Percentiles rank a stretch among this genome's conserved stretches.
phyloP scores from a whole-genome alignment of 1,140 invertebrate genomes.

The Episyrphus balteatus region DNA sequence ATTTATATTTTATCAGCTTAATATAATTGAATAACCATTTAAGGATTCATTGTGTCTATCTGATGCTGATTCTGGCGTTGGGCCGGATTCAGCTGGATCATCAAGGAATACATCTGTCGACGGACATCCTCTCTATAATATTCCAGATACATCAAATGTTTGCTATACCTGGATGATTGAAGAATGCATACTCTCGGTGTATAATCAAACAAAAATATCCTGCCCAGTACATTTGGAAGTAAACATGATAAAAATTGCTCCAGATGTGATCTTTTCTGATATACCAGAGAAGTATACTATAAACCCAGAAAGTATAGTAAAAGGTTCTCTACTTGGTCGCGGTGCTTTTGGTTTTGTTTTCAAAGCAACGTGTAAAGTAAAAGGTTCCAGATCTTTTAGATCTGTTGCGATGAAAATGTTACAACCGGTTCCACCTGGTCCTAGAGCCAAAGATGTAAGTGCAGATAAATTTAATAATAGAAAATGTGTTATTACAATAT shows the following conservation, averaged over 20 bases:
- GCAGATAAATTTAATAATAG: neutral
- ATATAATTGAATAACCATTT: slow-evolving; percentile 1
- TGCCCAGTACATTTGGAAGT: slow-evolving; percentile 55
- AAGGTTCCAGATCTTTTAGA: slow-evolving; percentile 43
- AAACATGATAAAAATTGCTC: slow-evolving; percentile 53
- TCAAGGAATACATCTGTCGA: slow-evolving; percentile 74
- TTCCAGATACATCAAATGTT: slow-evolving; percentile 30
- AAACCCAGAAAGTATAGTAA: slow-evolving; percentile 63
- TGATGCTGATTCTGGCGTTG: slow-evolving; percentile 48
- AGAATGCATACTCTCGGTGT: slow-evolving; percentile 85
- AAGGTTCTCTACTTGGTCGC: slow-evolving; percentile 75
- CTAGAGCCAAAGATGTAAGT: slow-evolving; percentile 49
- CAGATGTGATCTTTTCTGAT: slow-evolving; percentile 78
- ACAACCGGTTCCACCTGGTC: slow-evolving; percentile 82
- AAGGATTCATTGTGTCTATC: slow-evolving; percentile 36
- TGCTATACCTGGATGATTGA: slow-evolving; percentile 80
- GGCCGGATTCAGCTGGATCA: slow-evolving; percentile 45
- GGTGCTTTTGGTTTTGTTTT: slow-evolving; percentile 98
- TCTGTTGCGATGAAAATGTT: slow-evolving; percentile 93
- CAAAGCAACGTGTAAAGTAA: slow-evolving; percentile 60
- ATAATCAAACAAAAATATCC: slow-evolving; percentile 44
- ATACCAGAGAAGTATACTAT: slow-evolving; percentile 69
- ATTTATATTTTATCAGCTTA: neutral
- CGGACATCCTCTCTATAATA: slow-evolving; percentile 48
- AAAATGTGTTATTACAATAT: neutral